Evolutionary conservation across 1,140 invertebrate species (phyloP), one percentile per base, ranked within the genome.

Genomic region (Nautilus pompilius): DNA sequence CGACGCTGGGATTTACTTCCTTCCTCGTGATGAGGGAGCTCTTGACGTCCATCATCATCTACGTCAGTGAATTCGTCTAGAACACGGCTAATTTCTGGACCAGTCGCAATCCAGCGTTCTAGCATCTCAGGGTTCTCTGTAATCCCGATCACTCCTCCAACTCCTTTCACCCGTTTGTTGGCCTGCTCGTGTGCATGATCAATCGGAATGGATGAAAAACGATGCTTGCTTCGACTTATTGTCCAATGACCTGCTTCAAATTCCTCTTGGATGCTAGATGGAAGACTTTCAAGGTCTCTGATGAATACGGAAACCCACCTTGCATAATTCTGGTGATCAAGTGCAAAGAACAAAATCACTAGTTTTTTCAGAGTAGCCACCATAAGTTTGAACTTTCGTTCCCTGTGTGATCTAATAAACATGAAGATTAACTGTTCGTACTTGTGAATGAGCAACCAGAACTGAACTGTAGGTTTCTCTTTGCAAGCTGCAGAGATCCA

Each of bases 291-390:
- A 22, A 57, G 15, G 30, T 57, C 55, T 30, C 55, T 22, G 22
- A 57, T 57, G 28, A 30, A 22, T 17, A 57, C 22, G 8, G 55
- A 1, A 22, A 57, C 33, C 55, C 55, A 57, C 6, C 22, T 8
- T 22, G 29, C 55, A 57, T 57, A 57, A 33, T 57, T 57, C 55
- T 30, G 24, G 30, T 57, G 20, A 33, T 57, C 55, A 8, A 57
- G 24, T 17, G 55, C 55, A 32, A 57, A 57, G 29, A 57, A 20
- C 55, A 26, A 32, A 57, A 30, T 15, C 15, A 22, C 55, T 29
- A 57, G 49, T 24, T 53, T 53, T 24, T 53, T 17, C 22, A 53
- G 22, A 53, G 49, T 53, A 53, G 13, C 22, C 13, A 53, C 49
- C 22, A 53, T 1, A 24, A 53, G 49, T 53, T 53, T 53, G 49